A percentile compares a stretch with the other conserved stretches of the same genome.
Conservation (phyloP, 2,113 vertebrate genomes). For the Chitala chitala region DNA sequence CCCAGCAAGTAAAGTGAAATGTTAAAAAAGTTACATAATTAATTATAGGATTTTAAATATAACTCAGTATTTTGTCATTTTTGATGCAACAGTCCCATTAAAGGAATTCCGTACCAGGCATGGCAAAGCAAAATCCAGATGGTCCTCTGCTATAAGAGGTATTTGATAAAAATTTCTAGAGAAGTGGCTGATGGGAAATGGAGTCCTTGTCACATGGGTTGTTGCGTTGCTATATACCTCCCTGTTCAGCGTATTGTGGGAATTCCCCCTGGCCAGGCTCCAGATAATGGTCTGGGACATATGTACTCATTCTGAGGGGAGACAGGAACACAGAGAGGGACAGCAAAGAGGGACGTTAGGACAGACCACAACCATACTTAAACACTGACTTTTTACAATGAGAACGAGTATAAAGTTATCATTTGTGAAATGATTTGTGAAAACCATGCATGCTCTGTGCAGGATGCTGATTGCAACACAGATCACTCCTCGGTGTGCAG, state of each 20-base stretch:
- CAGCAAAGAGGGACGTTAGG: not conserved
- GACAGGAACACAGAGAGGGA: not conserved
- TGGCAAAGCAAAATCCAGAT: not conserved
- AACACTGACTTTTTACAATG: too few species aligned
- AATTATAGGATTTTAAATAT: not conserved
- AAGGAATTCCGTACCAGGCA: not conserved
- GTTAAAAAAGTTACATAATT: too few species aligned
- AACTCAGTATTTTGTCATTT: not conserved
- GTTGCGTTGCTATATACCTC: constrained; percentile 19
- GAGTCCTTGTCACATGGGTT: constrained; percentile 23
- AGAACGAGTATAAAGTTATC: too few species aligned
- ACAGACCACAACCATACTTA: too few species aligned
- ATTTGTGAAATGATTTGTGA: too few species aligned
- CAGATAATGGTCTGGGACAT: constrained; percentile 64
- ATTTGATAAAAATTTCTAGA: not conserved
- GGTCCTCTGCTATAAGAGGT: not conserved
- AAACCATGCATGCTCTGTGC: too few species aligned
- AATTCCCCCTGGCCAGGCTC: constrained; percentile 64
- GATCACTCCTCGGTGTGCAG: too few species aligned
- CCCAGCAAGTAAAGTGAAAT: too few species aligned
- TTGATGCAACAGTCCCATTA: not conserved
- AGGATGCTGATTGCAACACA: too few species aligned
- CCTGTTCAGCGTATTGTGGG: constrained; percentile 57
- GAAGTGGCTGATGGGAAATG: constrained; percentile 15
- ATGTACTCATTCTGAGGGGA: constrained; percentile 62